Conservation (phyloP, 2,113 vertebrate species). For the Bombycilla garrulus region DNA sequence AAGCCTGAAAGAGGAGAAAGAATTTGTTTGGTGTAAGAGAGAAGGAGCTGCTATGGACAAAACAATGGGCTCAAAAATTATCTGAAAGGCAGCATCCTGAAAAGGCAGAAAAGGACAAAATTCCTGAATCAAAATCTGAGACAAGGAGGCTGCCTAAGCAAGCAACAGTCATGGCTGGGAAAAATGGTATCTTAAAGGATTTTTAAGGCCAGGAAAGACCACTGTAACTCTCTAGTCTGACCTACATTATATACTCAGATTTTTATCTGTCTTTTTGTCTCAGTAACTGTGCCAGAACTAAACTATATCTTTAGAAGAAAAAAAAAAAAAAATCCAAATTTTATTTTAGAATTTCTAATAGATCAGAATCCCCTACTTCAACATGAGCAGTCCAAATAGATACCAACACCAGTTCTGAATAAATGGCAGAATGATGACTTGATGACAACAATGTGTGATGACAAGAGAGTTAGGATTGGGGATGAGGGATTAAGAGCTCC, state of each 20-base stretch:
- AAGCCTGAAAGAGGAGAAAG: background rate
- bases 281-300: background rate
- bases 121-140: background rate
- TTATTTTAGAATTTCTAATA: background rate
- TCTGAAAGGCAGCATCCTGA: background rate
- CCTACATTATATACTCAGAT: background rate
- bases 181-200: background rate
- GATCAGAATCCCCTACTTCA: background rate
- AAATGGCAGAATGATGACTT: background rate
- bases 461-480: background rate
- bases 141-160: background rate
- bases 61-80: constrained; percentile 1
- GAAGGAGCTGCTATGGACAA: background rate
- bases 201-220: constrained; percentile 28
- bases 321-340: background rate
- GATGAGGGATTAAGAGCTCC: background rate
- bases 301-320: background rate
- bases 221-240: background rate
- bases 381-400: background rate
- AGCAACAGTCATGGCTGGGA: background rate
- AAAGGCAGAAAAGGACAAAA: background rate
- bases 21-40: background rate
- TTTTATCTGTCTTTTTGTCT: background rate
- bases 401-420: background rate
- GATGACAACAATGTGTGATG: background rate